Percentiles rank a stretch among this genome's conserved stretches.
phyloP scores from a whole-genome alignment of 2,888 invertebrate species.

The Cremastinae sp. region DNA sequence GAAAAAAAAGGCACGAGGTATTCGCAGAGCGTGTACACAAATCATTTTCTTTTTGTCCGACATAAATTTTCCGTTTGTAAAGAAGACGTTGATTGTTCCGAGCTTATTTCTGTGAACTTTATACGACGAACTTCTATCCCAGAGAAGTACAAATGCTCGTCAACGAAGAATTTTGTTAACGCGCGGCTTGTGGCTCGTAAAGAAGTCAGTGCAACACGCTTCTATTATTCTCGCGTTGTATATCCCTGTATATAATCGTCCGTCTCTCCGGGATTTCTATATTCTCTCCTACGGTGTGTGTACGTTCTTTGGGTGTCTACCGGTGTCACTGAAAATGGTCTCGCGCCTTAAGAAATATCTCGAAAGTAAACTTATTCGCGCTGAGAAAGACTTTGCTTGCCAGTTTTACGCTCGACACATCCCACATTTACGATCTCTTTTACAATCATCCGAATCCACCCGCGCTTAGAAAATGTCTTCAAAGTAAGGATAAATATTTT shows the following conservation, averaged over 20 bases:
- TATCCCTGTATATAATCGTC: too few species aligned
- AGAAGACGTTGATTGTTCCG: too few species aligned
- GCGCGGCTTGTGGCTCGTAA: conserved; percentile 56
- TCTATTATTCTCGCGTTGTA: conserved; percentile 7
- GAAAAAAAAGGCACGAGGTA: too few species aligned
- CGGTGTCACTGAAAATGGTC: conserved; percentile 42
- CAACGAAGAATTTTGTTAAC: conserved; percentile 50
- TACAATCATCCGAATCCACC: conserved; percentile 60
- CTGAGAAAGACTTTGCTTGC: conserved; percentile 20
- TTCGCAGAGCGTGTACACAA: too few species aligned
- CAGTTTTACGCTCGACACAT: background rate
- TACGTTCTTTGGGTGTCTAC: too few species aligned
- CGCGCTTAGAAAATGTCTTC: conserved; percentile 49
- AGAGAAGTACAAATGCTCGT: conserved; percentile 48
- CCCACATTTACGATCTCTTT: conserved; percentile 60
- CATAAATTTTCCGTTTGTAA: too few species aligned
- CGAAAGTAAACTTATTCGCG: conserved; percentile 39
- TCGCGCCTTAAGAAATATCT: conserved; percentile 39
- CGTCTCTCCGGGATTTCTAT: conserved; percentile 19
- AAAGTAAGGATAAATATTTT: conserved; percentile 46
- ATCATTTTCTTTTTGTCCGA: too few species aligned
- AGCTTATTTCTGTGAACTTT: conserved; percentile 23
- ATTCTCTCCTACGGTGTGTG: conserved; percentile 44
- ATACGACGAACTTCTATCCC: background rate
- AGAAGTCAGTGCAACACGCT: conserved; percentile 50